Evolutionary conservation across 2,888 invertebrate species (phyloP).

Genomic region (Nasonovia ribisnigri): DNA sequence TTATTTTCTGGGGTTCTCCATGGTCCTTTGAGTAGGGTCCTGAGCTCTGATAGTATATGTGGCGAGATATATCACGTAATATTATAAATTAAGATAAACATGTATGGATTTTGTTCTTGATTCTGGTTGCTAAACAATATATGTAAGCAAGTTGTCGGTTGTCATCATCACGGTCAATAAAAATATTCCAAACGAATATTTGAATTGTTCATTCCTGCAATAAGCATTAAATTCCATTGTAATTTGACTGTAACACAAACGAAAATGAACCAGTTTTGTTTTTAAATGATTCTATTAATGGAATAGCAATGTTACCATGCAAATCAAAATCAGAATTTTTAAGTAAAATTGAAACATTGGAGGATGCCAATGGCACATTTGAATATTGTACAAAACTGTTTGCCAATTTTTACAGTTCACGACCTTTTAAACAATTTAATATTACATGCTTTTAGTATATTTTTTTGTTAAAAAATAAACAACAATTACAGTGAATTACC

Average conservation of each 20-base stretch:
- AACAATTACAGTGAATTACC: not conserved
- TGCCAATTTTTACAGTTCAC: not conserved
- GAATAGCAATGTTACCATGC: not conserved
- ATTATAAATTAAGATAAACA: not conserved
- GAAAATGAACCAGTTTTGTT: not conserved
- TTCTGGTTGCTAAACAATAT: not conserved
- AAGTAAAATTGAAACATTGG: slow-evolving; percentile 19
- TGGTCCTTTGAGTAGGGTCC: not conserved
- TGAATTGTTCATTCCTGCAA: not conserved
- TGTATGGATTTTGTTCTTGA: not conserved
- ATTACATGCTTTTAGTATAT: not conserved
- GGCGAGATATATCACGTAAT: not conserved
- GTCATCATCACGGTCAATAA: not conserved
- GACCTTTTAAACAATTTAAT: not conserved
- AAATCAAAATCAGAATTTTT: not conserved
- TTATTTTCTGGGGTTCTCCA: not conserved
- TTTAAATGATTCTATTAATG: not conserved
- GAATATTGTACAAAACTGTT: not conserved
- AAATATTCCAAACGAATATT: not conserved
- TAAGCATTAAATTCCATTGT: not conserved
- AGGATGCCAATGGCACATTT: not conserved
- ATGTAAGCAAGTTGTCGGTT: not conserved
- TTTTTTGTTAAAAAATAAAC: not conserved
- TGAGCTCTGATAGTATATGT: not conserved
- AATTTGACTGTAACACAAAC: slow-evolving; percentile 8